Evolutionary conservation across 2,888 invertebrate species (phyloP), one percentile per base, ranked within the genome.

Genomic region (Amiota communis): DNA sequence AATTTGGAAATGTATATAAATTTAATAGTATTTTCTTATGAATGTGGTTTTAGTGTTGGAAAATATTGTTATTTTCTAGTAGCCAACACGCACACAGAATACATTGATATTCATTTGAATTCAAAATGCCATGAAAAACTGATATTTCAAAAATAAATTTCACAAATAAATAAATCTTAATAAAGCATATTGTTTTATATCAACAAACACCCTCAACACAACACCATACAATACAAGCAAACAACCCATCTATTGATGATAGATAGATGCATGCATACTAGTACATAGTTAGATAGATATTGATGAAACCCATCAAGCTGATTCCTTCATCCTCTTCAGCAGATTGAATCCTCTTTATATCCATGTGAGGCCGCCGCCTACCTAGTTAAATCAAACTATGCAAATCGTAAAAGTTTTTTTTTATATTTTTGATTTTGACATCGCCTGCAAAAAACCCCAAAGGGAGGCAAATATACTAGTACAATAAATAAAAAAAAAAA

Each of bases 121-220:
- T 20, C 20, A 59, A 59, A 20, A 59, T 51, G 59, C 59, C 20
- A 59, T 20, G 10, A 59, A 59, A 59, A 15, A 6, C 17, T 15
- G 1, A 2, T 65, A 68, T 68, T 53, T 68, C 23, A 68, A 68
- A 59, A 23, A 65, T 53, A 23, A 68, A 68, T 68, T 68, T 20
- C 51, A 68, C 23, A 53, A 11, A 20, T 53, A 68, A 68, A 68
- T 68, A 68, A 68, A 68, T 68, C 53, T 68, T 68, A 15, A 48
- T 65, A 68, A 65, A 51, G n/a, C 53, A 51, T 51, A 36, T 36
- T 36, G 36, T 36, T 36, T 36, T 36, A 36, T 36, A 36, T 36
- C 36, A 36, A 36, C 36, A 2, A 36, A 2, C 36, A 36, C 36
- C 6, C 8, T 4, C 23, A 23, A 23, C 23, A 23, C 23, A 23